Evolutionary conservation across 1,140 invertebrate genomes (phyloP).

Genomic region (Stegodyphus dumicola): DNA sequence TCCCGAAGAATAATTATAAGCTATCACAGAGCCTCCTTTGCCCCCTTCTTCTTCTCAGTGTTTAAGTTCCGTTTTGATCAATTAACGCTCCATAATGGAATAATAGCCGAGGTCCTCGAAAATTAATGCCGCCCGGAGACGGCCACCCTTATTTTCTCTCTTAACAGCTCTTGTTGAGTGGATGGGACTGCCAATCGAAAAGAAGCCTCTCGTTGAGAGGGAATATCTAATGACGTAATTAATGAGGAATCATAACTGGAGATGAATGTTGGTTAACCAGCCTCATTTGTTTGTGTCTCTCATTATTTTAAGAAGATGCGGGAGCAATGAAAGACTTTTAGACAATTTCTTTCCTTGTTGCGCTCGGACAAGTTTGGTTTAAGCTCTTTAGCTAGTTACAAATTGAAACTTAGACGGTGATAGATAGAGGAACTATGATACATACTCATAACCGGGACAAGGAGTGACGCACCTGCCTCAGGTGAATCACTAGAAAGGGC

Average conservation of each 20-base stretch:
- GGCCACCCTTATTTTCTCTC: conserved; percentile 15
- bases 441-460: no score
- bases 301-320: not conserved
- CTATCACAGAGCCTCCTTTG: conserved; percentile 27
- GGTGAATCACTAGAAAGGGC: no score
- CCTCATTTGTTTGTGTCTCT: not conserved
- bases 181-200: conserved; percentile 10
- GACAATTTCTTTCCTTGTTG: not conserved
- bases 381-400: no score
- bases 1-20: conserved; percentile 45
- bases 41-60: conserved; percentile 20
- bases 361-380: no score
- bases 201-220: conserved; percentile 38
- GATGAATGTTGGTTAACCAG: conserved; percentile 40
- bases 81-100: conserved; percentile 55
- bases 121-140: conserved; percentile 37
- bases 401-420: no score
- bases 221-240: conserved; percentile 47
- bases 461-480: no score
- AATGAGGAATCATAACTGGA: conserved; percentile 54
- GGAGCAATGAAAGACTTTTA: not conserved
- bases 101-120: conserved; percentile 46
- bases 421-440: no score
- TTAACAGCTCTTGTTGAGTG: conserved; percentile 11
- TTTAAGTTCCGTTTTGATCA: conserved; percentile 56